These are phyloP conservation scores for Caenorhabditis sinica DNA, from an alignment of 2,888 invertebrate species.

Conservation along the genomic window DNA sequence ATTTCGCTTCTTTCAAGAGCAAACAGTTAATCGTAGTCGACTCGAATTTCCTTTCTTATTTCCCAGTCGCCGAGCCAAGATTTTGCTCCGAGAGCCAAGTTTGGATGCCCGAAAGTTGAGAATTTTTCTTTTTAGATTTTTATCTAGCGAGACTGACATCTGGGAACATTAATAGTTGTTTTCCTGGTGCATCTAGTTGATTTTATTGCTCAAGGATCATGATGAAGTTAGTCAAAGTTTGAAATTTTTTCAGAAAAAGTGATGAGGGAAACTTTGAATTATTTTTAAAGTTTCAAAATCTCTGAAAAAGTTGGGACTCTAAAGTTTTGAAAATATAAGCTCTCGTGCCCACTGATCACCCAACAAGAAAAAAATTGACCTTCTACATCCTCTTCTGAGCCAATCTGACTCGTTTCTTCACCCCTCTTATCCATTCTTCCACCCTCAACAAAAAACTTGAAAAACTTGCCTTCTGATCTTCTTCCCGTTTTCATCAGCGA, in stretches of 20 bases:
- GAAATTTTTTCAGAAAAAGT: too few species aligned
- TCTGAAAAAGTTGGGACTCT: too few species aligned
- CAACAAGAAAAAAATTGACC: neutral
- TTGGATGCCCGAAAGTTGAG: neutral
- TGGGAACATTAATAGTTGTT: too few species aligned
- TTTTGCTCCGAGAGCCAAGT: neutral
- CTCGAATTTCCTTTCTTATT: slow-evolving; percentile 11
- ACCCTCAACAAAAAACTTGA: slow-evolving; percentile 7
- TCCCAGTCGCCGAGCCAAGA: neutral
- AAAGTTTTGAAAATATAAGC: too few species aligned
- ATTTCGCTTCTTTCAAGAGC: slow-evolving; percentile 24
- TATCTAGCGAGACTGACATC: too few species aligned
- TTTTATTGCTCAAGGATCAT: too few species aligned
- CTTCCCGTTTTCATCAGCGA: neutral
- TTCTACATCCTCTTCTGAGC: neutral
- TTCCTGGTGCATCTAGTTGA: too few species aligned
- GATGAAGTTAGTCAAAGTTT: too few species aligned
- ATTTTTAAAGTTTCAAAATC: too few species aligned
- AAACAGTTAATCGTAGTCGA: slow-evolving; percentile 19
- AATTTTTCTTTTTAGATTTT: neutral
- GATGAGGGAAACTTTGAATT: too few species aligned
- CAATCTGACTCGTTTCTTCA: slow-evolving; percentile 6
- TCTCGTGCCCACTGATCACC: too few species aligned
- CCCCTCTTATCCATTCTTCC: neutral
- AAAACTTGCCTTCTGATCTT: slow-evolving; percentile 7